Conservation (phyloP, 2,113 vertebrate species). For the Saiga tatarica region DNA sequence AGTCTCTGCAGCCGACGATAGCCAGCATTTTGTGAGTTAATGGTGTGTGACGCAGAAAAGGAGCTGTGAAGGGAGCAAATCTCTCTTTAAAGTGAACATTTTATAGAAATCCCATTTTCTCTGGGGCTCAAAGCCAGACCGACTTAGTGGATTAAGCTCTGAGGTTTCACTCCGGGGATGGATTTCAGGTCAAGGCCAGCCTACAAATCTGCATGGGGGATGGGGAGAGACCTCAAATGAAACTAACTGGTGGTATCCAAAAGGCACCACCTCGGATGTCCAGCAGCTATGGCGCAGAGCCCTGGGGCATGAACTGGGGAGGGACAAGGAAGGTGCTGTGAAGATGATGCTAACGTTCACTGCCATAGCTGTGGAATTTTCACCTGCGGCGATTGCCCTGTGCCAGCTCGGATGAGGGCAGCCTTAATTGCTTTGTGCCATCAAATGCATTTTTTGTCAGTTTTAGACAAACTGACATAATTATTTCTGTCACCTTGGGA, state of each 20-base stretch:
- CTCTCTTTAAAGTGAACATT: slow-evolving; percentile 78
- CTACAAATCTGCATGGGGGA: slow-evolving; percentile 30
- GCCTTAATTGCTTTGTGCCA: slow-evolving; percentile 47
- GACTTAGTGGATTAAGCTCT: slow-evolving; percentile 72
- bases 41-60: slow-evolving; percentile 67
- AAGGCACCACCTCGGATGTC: background rate
- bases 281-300: background rate
- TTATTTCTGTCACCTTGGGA: slow-evolving; percentile 66
- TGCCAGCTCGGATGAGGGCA: background rate
- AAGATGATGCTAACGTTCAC: background rate
- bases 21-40: slow-evolving; percentile 73
- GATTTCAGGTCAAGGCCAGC: slow-evolving; percentile 66
- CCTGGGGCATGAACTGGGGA: background rate
- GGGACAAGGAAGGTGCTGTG: background rate
- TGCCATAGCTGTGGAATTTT: background rate
- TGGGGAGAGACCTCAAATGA: background rate
- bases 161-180: slow-evolving; percentile 52
- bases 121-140: slow-evolving; percentile 65
- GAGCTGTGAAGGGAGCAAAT: slow-evolving; percentile 70
- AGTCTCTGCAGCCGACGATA: slow-evolving; percentile 17
- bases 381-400: background rate
- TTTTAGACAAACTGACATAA: slow-evolving; percentile 53
- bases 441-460: slow-evolving; percentile 35
- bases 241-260: background rate
- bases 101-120: slow-evolving; percentile 76